Percentiles rank a stretch among this genome's conserved stretches.
phyloP scores from a whole-genome alignment of 2,113 vertebrate species.

The Trichomycterus rosablanca region DNA sequence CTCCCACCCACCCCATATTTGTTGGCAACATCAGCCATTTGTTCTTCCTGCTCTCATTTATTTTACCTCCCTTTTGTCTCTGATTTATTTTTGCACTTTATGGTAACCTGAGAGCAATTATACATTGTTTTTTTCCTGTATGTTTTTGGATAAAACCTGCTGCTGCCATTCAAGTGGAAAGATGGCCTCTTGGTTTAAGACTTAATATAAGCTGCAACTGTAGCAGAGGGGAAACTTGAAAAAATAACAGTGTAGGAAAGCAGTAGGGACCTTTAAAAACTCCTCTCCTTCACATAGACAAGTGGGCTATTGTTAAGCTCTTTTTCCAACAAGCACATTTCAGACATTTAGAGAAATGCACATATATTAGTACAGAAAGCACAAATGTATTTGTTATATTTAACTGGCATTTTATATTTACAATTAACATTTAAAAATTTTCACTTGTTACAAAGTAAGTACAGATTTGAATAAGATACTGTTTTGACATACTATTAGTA shows the following conservation, averaged over 20 bases:
- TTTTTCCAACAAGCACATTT: no score
- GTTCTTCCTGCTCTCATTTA: neutral
- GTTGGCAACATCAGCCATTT: neutral
- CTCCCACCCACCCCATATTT: neutral
- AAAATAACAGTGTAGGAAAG: neutral
- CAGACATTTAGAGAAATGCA: no score
- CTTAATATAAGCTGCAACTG: neutral
- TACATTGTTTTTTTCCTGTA: neutral
- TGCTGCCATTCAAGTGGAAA: neutral
- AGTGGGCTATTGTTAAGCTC: no score
- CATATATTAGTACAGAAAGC: no score
- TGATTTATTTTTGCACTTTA: neutral
- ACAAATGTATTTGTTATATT: no score
- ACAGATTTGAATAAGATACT: no score
- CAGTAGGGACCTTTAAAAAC: neutral
- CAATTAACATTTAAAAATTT: no score
- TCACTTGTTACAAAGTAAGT: no score
- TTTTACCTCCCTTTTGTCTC: neutral
- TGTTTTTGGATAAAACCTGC: neutral
- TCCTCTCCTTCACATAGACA: no score
- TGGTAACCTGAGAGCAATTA: neutral
- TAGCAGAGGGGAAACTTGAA: neutral
- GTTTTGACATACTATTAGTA: no score
- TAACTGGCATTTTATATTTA: no score
- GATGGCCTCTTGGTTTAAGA: neutral